These are phyloP conservation scores for Megaptera novaeangliae DNA, from an alignment of 2,113 vertebrate species.

Conservation along the genomic window DNA sequence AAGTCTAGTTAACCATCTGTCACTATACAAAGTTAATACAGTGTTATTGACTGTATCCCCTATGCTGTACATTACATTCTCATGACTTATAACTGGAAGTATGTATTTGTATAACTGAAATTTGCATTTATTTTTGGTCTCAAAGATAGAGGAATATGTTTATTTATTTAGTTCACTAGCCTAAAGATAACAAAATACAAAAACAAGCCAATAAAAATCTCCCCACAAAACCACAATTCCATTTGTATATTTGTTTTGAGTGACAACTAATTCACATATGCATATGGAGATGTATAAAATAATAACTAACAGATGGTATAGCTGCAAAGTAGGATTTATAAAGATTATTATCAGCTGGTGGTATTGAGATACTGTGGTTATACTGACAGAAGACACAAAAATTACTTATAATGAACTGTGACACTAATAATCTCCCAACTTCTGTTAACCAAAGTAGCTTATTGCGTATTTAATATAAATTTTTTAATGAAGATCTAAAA, in stretches of 20 bases:
- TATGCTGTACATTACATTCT: not conserved
- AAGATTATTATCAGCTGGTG: slow-evolving; percentile 79
- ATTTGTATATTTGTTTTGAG: slow-evolving; percentile 54
- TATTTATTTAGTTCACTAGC: slow-evolving; percentile 52
- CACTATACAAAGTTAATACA: not conserved
- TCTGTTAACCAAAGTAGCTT: slow-evolving; percentile 67
- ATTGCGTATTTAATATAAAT: slow-evolving; percentile 61
- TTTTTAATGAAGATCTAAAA: slow-evolving; percentile 59
- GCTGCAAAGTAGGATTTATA: slow-evolving; percentile 79
- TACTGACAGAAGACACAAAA: slow-evolving; percentile 71
- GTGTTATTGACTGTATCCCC: too few species aligned
- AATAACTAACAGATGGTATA: slow-evolving; percentile 80
- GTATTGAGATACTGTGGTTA: slow-evolving; percentile 71
- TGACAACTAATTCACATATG: slow-evolving; percentile 59
- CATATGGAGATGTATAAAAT: slow-evolving; percentile 73
- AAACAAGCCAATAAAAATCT: slow-evolving; percentile 35
- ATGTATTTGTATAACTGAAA: not conserved
- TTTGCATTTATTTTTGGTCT: slow-evolving; percentile 26
- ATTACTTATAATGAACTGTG: slow-evolving; percentile 62
- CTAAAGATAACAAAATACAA: slow-evolving; percentile 58
- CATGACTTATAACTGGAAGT: not conserved
- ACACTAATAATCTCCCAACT: slow-evolving; percentile 56
- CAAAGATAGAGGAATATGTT: slow-evolving; percentile 30
- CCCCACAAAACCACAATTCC: slow-evolving; percentile 22
- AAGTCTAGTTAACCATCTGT: not conserved